Evolutionary conservation across 1,140 invertebrate species (phyloP), one percentile per base, ranked within the genome.

Genomic region (Odontomachus brunneus): DNA sequence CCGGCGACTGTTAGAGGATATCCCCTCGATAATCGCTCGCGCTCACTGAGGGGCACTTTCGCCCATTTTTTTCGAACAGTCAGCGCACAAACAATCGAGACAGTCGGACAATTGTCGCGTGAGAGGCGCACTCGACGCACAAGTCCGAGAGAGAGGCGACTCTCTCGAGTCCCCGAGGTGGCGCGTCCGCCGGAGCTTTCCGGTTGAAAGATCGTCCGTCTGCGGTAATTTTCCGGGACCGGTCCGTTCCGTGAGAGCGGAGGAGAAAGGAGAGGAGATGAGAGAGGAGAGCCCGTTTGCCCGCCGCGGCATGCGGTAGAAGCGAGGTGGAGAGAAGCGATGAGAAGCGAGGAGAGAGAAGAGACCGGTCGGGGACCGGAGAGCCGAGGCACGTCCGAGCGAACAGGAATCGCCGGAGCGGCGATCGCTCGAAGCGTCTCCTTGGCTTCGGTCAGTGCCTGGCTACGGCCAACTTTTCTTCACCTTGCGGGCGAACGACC

Each of bases 381-480:
- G 7, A 1, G 62, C 65, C 65, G 82, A 83, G 88, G 88, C 81
- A 90, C 72, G 87, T 86, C 82, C 66, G 53, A 86, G 82, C 80
- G 83, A 84, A 88, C 80, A 89, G 86, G 84, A 91, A 91, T 91
- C 87, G 63, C 63, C 51, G 12, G 75, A 67, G 75, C 63, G 87
- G 80, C 88, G 87, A 91, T 91, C 86, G 90, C 90, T 90, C 89
- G 87, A 29, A 88, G 89, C 87, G 89, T 92, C 90, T 91, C 91
- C 92, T 92, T 92, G 91, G 89, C 91, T 91, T 88, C 90, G 91
- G 89, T 92, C 92, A 92, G 88, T 91, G 90, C 87, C 91, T 91
- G 89, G 90, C 88, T 89, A 86, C 90, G 80, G 90, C 90, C 82
- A 92, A 92, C 91, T 92, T 92, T 92, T 91, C 92, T 91, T 92